Base-by-base conservation (phyloP, 1,140 invertebrate species). In the Melitaea cinxia region DNA sequence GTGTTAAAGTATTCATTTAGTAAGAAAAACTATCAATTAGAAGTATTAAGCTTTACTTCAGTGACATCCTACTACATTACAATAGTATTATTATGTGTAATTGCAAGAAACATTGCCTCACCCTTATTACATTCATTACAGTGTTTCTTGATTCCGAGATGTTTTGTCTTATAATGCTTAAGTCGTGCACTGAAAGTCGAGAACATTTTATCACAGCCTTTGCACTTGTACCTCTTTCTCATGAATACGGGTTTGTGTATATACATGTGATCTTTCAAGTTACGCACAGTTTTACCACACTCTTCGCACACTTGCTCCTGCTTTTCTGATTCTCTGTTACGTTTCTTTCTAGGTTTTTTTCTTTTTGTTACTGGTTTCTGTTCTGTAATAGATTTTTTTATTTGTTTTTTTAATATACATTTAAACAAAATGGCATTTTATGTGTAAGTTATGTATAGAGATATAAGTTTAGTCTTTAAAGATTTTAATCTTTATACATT, bases 101-200 rank as follows among this genome's bases (percentile, higher is more conserved):
- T n/a, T n/a, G n/a, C n/a, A n/a, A n/a, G n/a, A n/a, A n/a, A n/a
- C n/a, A 49, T 21, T 0, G 61, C 70, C 72, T 73, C 52, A 89
- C 84, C 65, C 72, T 89, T 89, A 56, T 77, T 71, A 75, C 87
- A 89, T 45, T 83, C 59, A 35, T 74, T 58, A 75, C 87, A 89
- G 24, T 79, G 60, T 23, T 76, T 59, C 35, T 82, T 87, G 1
- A 80, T 65, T 2, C 85, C 82, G 1, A 88, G 70, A 73, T 89
- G 87, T 74, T 83, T 85, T 0, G 65, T 66, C 59, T 66, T 84
- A 17, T 80, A 60, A 63, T 89, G 87, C 70, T 65, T 80, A 14
- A 74, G 69, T n/a, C 78, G 65, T 19, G 81, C 65, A 42, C 77
- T 78, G 14, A 65, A 33, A 3, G 42, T 70, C 0, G 62, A 47